Evolutionary conservation across 30 jellyfish, hydroid and myxozoan genomes (phyloP), one percentile per base, ranked within the genome.

Genomic region (Hydractinia symbiolongicarpus): DNA sequence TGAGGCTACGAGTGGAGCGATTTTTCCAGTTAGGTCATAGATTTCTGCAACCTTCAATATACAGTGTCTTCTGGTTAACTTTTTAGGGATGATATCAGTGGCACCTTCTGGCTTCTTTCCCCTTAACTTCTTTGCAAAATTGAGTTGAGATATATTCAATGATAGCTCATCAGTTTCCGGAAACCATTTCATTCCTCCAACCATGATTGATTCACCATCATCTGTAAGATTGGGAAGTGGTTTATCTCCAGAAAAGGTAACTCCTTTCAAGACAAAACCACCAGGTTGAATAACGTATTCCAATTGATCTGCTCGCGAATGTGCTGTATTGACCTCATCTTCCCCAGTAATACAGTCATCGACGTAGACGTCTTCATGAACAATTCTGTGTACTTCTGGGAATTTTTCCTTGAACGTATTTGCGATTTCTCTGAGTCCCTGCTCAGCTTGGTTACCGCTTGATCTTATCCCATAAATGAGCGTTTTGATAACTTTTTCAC

Each of bases 301-400:
- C 19, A 73, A 30, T 30, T 73, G 71, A 30, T 73, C 82, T 73
- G 82, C 82, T 30, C 75, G 11, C 11, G 30, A n/a, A 30, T 7
- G 51, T 30, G 82, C 82, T 7, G 9, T 49, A 10, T 73, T 16
- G 9, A 10, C 75, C 10, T 9, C 8, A 9, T 50, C 15, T 73
- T 15, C 82, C 16, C 82, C 82, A 13, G 82, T 30, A 7, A 73
- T 44, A 16, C 82, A 73, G 51, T 73, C 82, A 30, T 73, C 82
- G 9, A 73, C 66, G 51, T 73, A 73, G 10, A 73, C 19, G 51
- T 73, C 82, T 44, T 16, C 51, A 9, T 73, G 66, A 10, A 73
- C 4, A 8, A 73, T 73, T 10, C 51, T 15, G 75, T 73, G 44
- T 30, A 30, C 44, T 30, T 2, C 44, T 30, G 44, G 44, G 44